Conservation (phyloP, 2,797 vertebrate species). For the Myotis planiceps region DNA sequence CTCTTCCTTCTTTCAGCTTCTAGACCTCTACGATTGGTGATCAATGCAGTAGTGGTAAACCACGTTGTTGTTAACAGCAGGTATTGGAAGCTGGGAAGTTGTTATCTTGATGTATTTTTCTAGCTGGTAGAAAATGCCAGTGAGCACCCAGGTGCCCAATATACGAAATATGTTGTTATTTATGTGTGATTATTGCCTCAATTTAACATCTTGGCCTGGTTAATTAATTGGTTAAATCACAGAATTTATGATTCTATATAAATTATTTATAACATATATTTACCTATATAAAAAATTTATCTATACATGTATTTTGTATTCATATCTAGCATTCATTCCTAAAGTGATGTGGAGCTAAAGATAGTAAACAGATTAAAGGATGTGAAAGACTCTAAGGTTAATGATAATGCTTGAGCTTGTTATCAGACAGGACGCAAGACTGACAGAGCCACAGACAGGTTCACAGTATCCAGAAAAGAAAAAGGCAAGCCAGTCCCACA, state of each 20-base stretch:
- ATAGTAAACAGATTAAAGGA: slow-evolving; percentile 6
- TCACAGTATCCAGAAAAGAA: background rate
- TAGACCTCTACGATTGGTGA: background rate
- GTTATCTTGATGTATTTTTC: slow-evolving; percentile 37
- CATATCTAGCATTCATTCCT: background rate
- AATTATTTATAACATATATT: background rate
- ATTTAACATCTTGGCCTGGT: slow-evolving; percentile 26
- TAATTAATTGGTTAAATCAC: slow-evolving; percentile 38
- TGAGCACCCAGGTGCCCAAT: slow-evolving; percentile 37
- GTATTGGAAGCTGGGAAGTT: background rate
- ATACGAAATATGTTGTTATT: slow-evolving; percentile 50
- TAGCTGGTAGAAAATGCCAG: slow-evolving; percentile 54
- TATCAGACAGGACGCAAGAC: background rate
- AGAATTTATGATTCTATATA: background rate
- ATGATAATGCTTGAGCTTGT: slow-evolving; percentile 21
- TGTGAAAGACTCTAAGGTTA: slow-evolving; percentile 50
- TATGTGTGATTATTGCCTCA: slow-evolving; percentile 2
- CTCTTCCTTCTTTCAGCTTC: background rate
- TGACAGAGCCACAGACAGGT: background rate
- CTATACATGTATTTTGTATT: background rate
- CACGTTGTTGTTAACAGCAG: slow-evolving; percentile 8
- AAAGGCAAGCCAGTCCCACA: background rate
- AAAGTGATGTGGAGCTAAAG: background rate
- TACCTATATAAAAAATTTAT: background rate
- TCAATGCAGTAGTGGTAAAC: slow-evolving; percentile 63